These are phyloP conservation scores for Drosophila monieri DNA, from an alignment of 2,888 invertebrate species.

Conservation along the genomic window DNA sequence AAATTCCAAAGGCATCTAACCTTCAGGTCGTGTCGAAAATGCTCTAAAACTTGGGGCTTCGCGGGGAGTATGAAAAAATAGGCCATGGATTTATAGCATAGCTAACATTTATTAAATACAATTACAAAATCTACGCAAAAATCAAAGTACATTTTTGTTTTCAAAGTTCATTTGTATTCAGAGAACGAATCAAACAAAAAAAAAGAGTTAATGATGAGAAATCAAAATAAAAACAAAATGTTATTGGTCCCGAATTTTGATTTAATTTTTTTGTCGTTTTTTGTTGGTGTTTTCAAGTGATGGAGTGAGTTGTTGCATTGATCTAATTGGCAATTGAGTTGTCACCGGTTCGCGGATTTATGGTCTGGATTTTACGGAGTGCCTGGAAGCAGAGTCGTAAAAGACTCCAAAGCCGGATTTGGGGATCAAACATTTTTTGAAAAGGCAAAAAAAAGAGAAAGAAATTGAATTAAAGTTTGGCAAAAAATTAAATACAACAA, in stretches of 20 bases:
- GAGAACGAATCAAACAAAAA: conserved; percentile 6
- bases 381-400: conserved; percentile 5
- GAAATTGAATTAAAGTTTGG: not conserved
- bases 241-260: conserved; percentile 30
- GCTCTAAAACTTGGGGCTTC: conserved; percentile 20
- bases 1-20: conserved; percentile 42
- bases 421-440: conserved; percentile 2
- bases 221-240: conserved; percentile 32
- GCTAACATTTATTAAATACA: conserved; percentile 18
- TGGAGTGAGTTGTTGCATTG: conserved; percentile 59
- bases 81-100: conserved; percentile 42
- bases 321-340: conserved; percentile 61
- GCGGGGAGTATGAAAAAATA: conserved; percentile 11
- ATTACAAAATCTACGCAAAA: conserved; percentile 33
- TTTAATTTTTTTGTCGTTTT: conserved; percentile 9
- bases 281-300: conserved; percentile 34
- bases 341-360: conserved; percentile 50
- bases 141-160: conserved; percentile 9
- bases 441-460: not conserved
- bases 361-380: conserved; percentile 28
- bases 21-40: conserved; percentile 40
- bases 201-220: conserved; percentile 32
- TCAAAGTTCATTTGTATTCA: conserved; percentile 41
- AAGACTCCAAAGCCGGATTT: conserved; percentile 9
- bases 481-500: too few species aligned